These are phyloP conservation scores for Leptinotarsa rubiginosa DNA, from an alignment of 2,888 invertebrate species.

Conservation along the genomic window DNA sequence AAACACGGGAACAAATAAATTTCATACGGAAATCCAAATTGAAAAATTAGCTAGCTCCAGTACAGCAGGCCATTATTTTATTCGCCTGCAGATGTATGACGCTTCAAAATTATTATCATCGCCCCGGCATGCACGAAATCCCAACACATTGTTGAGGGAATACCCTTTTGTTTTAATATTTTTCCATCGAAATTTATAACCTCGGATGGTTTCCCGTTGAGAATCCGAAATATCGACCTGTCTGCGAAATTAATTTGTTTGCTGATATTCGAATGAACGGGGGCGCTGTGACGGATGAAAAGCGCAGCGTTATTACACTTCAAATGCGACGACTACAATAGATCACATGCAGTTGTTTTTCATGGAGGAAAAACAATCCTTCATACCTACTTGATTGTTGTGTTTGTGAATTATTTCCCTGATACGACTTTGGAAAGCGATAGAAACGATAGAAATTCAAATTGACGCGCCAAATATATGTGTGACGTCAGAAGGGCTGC, in stretches of 20 bases:
- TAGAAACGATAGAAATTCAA: too few species aligned
- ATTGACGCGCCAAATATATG: too few species aligned
- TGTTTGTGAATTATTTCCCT: too few species aligned
- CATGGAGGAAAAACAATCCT: too few species aligned
- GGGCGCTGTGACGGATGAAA: too few species aligned
- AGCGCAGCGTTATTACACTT: too few species aligned
- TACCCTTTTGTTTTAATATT: slow-evolving; percentile 12
- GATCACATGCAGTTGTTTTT: too few species aligned
- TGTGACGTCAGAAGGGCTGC: too few species aligned
- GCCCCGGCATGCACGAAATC: slow-evolving; percentile 12
- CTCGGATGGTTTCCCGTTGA: slow-evolving; percentile 13
- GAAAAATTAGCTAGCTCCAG: slow-evolving; percentile 7
- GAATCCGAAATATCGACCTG: slow-evolving; percentile 2
- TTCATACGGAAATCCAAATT: neutral
- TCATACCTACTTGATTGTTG: too few species aligned
- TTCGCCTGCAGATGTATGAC: slow-evolving; percentile 10
- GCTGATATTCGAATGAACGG: too few species aligned
- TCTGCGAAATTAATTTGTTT: neutral
- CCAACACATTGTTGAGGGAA: slow-evolving; percentile 25
- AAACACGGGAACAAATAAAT: neutral
- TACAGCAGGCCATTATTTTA: neutral
- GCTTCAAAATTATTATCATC: slow-evolving; percentile 22
- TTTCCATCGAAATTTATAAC: slow-evolving; percentile 24
- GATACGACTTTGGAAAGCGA: too few species aligned
- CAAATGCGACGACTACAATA: too few species aligned